These are phyloP conservation scores for Phalacrocorax aristotelis DNA, from an alignment of 2,113 vertebrate species.

Conservation along the genomic window DNA sequence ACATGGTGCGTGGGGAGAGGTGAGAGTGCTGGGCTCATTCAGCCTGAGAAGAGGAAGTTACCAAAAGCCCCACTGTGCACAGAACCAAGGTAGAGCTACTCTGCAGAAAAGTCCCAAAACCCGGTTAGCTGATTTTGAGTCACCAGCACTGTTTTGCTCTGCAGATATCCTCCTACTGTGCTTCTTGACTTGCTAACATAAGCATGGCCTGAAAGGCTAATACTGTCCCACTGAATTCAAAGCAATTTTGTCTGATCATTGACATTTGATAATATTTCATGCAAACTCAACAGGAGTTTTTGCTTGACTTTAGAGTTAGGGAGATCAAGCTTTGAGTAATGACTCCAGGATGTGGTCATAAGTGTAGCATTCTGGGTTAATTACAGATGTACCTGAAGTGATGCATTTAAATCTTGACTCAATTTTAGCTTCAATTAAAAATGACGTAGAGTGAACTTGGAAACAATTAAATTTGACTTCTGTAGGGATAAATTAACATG, in stretches of 20 bases:
- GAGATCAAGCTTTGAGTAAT: background rate
- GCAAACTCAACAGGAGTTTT: background rate
- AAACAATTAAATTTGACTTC: background rate
- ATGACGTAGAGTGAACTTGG: background rate
- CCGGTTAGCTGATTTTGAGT: background rate
- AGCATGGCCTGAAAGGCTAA: background rate
- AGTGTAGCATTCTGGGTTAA: background rate
- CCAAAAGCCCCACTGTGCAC: background rate
- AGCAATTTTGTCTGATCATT: background rate
- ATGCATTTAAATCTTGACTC: background rate
- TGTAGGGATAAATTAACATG: background rate
- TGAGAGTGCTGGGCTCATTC: background rate
- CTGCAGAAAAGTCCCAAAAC: background rate
- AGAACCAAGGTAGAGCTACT: background rate
- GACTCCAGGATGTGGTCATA: background rate
- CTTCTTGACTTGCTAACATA: background rate
- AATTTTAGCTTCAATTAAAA: background rate
- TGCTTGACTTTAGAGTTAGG: background rate
- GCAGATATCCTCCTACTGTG: background rate
- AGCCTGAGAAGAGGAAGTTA: background rate
- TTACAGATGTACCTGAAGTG: background rate
- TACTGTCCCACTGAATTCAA: background rate
- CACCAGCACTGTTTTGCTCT: background rate
- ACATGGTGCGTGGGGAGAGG: background rate
- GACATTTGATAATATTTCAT: too few relatives aligned